Base-by-base conservation (phyloP, 1,140 invertebrate species). In the Dendroctonus ponderosae region DNA sequence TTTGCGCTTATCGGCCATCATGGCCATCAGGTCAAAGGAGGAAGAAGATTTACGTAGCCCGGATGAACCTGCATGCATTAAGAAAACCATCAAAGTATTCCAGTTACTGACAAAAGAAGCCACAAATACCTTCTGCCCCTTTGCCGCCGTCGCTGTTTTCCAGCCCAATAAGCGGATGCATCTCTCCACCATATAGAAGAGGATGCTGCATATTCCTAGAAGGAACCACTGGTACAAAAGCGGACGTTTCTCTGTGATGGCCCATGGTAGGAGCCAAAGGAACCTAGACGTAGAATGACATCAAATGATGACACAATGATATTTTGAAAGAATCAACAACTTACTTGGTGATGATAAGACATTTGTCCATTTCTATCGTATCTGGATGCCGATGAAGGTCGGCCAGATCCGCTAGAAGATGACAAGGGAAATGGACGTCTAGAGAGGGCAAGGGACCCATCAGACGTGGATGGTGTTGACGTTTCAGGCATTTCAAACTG, bases 1-100 rank as follows among this genome's bases (percentile, higher is more conserved):
- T 75, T 92, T 92, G 37, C 89, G 81, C 75, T 93, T 93, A 75
- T 93, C 91, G 0, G 89, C 89, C 89, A 93, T 91, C 86, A 92
- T 91, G 15, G 90, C 89, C 83, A 91, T 90, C 65, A 92, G 85
- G 69, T 92, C 90, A 74, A 89, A 91, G 68, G 82, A 85, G 3
- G 88, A 86, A 15, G 70, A 50, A 71, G 83, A 78, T 71, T 85
- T 79, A 68, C 85, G 70, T 8, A 51, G 11, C 3, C 26, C 26
- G 26, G 26, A 26, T 26, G 26, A 26, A 26, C 26, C 26, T 26
- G 26, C 26, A 26, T 26, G 26, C 26, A 26, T 26, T 26, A 26
- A 26, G 26, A 26, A 26, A 26, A 26, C 26, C 26, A 26, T 26
- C 26, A 26, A 26, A 26, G 26, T 26, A 26, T 26, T 26, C 26